phyloP scores from a whole-genome alignment of 2,797 vertebrate genomes.

The Pteronotus mesoamericanus region DNA sequence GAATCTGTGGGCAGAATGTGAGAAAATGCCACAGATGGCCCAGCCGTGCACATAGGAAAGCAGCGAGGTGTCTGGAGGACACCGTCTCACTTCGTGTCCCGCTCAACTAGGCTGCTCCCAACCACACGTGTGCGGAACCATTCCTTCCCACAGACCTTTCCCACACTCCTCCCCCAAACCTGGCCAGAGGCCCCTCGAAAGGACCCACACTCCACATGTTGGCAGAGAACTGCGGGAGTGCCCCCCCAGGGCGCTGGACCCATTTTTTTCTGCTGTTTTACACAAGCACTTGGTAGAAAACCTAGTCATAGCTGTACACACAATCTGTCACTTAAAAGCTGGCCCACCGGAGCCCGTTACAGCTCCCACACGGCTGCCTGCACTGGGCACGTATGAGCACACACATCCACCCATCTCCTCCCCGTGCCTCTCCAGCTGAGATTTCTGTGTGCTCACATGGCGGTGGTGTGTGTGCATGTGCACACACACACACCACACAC shows the following conservation, averaged over 20 bases:
- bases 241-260: neutral
- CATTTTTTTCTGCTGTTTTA: conserved; percentile 48
- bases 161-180: neutral
- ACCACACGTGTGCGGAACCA: neutral
- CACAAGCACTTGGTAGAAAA: conserved; percentile 44
- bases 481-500: neutral
- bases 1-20: conserved; percentile 62
- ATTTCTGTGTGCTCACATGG: neutral
- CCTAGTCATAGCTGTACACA: conserved; percentile 59
- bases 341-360: neutral
- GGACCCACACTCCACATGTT: neutral
- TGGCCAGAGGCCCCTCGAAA: neutral
- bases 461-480: neutral
- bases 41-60: neutral
- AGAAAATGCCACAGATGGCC: conserved; percentile 58
- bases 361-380: conserved; percentile 5
- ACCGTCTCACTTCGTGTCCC: neutral
- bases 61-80: conserved; percentile 16
- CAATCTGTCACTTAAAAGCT: conserved; percentile 60
- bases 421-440: neutral
- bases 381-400: neutral
- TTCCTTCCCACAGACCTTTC: neutral
- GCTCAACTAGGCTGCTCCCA: neutral
- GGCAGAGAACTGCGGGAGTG: neutral
- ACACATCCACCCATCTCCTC: neutral